phyloP scores from a whole-genome alignment of 2,888 invertebrate species.

The Syritta pipiens region DNA sequence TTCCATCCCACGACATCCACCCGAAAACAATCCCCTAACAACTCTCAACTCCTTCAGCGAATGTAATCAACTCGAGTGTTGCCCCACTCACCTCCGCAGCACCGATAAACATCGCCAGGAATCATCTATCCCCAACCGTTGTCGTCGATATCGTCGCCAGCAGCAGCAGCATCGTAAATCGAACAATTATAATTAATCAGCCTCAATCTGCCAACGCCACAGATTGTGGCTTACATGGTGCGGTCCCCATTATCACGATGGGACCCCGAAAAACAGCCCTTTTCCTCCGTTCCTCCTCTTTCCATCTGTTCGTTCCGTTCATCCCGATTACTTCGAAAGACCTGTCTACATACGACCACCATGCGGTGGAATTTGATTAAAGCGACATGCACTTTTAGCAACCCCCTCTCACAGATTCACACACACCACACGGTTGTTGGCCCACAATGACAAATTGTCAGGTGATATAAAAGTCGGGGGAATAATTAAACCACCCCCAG shows the following conservation, averaged over 20 bases:
- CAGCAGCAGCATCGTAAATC: conserved; percentile 23
- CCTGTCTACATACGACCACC: neutral
- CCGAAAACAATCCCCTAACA: no score
- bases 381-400: conserved; percentile 22
- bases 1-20: no score
- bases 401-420: neutral
- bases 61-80: no score
- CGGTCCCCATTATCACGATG: conserved; percentile 23
- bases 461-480: conserved; percentile 25
- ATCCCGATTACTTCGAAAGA: neutral
- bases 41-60: no score
- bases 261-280: conserved; percentile 8
- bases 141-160: no score
- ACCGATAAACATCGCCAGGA: no score
- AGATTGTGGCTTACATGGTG: conserved; percentile 22
- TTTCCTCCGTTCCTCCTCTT: no score
- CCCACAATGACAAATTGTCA: conserved; percentile 25
- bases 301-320: no score
- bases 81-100: no score
- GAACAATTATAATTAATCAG: conserved; percentile 43
- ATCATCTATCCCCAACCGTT: no score
- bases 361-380: neutral
- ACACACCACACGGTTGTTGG: neutral
- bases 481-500: conserved; percentile 14
- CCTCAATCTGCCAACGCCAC: conserved; percentile 29